These are phyloP conservation scores for Coboldia fuscipes DNA, from an alignment of 1,140 invertebrate genomes.

Conservation along the genomic window DNA sequence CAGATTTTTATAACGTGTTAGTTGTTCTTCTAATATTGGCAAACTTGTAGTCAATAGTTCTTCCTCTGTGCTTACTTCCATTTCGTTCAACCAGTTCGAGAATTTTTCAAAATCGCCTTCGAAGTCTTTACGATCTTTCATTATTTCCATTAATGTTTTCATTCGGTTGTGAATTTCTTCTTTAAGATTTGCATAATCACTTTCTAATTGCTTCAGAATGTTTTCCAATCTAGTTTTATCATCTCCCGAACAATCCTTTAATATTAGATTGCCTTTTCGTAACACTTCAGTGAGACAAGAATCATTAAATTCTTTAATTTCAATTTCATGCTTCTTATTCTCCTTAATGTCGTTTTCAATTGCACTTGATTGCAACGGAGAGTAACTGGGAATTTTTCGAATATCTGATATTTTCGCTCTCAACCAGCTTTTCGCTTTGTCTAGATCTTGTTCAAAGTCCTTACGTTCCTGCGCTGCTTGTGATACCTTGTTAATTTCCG, in stretches of 20 bases:
- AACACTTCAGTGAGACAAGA: conserved; percentile 49
- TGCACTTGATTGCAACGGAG: conserved; percentile 45
- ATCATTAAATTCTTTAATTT: conserved; percentile 59
- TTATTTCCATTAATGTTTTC: conserved; percentile 42
- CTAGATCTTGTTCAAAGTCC: conserved; percentile 53
- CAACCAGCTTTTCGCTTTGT: conserved; percentile 57
- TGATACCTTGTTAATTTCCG: conserved; percentile 45
- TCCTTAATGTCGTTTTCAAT: conserved; percentile 58
- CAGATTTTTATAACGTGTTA: conserved; percentile 62
- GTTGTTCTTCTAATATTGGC: conserved; percentile 63
- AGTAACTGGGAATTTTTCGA: conserved; percentile 46
- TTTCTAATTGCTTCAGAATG: conserved; percentile 40
- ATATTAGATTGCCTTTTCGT: conserved; percentile 48
- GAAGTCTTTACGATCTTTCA: conserved; percentile 54
- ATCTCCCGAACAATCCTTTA: conserved; percentile 58
- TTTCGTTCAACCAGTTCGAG: conserved; percentile 68
- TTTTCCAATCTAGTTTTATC: conserved; percentile 40
- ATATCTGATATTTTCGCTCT: conserved; percentile 52
- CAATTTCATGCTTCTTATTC: conserved; percentile 46
- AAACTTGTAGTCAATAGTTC: conserved; percentile 56
- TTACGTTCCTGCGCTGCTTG: conserved; percentile 42
- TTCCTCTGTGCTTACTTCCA: conserved; percentile 59
- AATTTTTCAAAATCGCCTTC: conserved; percentile 60
- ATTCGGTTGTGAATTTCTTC: conserved; percentile 51
- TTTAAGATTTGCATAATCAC: conserved; percentile 44